Evolutionary conservation across 2,113 vertebrate species (phyloP).

Genomic region (Oenanthe oenanthe): DNA sequence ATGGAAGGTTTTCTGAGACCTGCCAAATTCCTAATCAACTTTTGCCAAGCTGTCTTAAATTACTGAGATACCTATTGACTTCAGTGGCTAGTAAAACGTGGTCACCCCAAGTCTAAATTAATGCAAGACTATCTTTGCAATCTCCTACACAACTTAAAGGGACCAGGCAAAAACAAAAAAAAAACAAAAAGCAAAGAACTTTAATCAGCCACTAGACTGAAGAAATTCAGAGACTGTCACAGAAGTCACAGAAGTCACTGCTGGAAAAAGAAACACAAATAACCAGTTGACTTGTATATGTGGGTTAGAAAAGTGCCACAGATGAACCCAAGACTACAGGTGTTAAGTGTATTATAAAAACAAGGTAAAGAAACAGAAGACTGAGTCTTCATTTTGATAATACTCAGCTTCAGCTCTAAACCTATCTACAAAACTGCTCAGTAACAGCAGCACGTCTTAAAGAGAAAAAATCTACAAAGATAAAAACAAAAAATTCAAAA

Average conservation of each 20-base stretch:
- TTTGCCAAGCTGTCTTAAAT: background rate
- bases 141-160: background rate
- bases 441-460: background rate
- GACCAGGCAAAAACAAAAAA: background rate
- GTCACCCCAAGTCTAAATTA: background rate
- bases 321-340: background rate
- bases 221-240: background rate
- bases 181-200: background rate
- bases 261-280: background rate
- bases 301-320: background rate
- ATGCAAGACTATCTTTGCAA: background rate
- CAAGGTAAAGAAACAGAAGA: background rate
- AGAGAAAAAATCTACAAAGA: background rate
- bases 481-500: background rate
- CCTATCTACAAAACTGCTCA: background rate
- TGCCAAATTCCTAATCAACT: conserved; percentile 7
- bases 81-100: background rate
- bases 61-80: background rate
- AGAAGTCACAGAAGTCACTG: background rate
- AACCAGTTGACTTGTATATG: background rate
- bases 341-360: background rate
- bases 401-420: background rate
- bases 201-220: background rate
- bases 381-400: background rate
- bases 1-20: background rate